Base-by-base conservation (phyloP, 2,113 vertebrate genomes). In the Oriolus oriolus region DNA sequence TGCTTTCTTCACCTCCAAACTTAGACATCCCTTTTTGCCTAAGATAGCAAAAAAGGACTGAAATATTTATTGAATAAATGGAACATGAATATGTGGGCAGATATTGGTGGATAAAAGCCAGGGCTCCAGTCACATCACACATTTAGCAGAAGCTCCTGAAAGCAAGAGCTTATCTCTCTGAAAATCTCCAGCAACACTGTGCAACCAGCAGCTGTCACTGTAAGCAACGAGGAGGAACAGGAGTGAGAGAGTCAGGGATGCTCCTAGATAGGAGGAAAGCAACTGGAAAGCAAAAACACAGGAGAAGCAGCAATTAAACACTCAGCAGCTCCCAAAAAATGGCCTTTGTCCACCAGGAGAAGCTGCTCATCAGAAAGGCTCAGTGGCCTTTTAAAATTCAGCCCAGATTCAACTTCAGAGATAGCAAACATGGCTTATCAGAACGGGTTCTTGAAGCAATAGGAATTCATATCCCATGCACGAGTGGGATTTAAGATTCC, bases 131-230 rank as follows among this genome's bases (percentile, higher is more conserved):
- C 88, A 70, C 2, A 7, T 24, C 14, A 37, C 5, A 3, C 1
- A 2, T 54, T 78, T 28, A 56, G 69, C 33, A 45, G 35, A 82
- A 68, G 70, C 26, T 92, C 35, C 66, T 64, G 60, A 23, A 75
- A 64, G 71, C 19, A 85, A 65, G 35, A 12, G 4, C 50, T 63
- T 35, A 11, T 85, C 39, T 94, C 70, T 83, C 69, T 47, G 81
- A 33, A 91, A 94, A 22, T n/a, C 50, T 71, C 49, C 66, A 81
- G 63, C 71, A 83, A 33, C 47, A 22, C 84, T 13, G 27, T 83
- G 84, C 92, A 89, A 63, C 89, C 73, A 87, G 84, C 87, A 95
- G 96, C 94, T 97, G 96, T 91, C 96, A 91, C 93, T 82, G 79
- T 61, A 91, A 87, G 96, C 92, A 85, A 39, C 1, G 56, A 52